Evolutionary conservation across 2,888 invertebrate species (phyloP).

Genomic region (Latheticus oryzae): DNA sequence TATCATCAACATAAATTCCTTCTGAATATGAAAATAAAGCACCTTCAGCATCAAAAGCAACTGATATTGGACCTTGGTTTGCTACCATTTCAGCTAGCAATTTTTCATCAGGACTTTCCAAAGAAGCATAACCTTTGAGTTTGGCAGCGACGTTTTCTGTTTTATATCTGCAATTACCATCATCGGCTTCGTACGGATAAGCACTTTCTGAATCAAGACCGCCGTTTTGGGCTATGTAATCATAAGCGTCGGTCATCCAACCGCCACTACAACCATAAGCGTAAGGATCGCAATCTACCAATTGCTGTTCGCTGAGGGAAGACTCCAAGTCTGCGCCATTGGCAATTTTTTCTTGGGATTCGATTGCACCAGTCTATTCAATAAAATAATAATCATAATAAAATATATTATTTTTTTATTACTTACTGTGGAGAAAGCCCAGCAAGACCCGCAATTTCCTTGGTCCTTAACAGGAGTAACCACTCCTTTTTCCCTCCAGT

Average conservation of each 20-base stretch:
- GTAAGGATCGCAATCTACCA: conserved; percentile 15
- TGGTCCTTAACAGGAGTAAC: conserved; percentile 70
- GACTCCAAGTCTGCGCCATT: conserved; percentile 13
- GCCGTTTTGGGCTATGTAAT: conserved; percentile 14
- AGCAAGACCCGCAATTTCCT: conserved; percentile 73
- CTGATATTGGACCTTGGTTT: conserved; percentile 83
- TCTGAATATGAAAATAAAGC: conserved; percentile 83
- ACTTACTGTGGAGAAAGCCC: conserved; percentile 73
- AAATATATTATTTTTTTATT: not conserved
- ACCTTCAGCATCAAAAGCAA: conserved; percentile 82
- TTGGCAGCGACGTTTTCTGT: conserved; percentile 12
- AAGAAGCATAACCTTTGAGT: conserved; percentile 75
- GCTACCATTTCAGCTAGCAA: conserved; percentile 83
- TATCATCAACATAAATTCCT: conserved; percentile 79
- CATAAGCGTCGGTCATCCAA: conserved; percentile 27
- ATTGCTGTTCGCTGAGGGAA: conserved; percentile 29
- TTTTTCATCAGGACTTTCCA: conserved; percentile 77
- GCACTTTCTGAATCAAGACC: conserved; percentile 48
- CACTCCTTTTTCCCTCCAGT: conserved; percentile 68
- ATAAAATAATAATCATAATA: too few relatives aligned
- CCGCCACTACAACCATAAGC: conserved; percentile 17
- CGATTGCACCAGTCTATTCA: conserved; percentile 11
- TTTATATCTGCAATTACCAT: conserved; percentile 42
- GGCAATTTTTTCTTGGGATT: conserved; percentile 14
- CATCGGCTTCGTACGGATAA: conserved; percentile 67